Percentiles rank a stretch among this genome's conserved stretches.
phyloP scores from a whole-genome alignment of 2,888 invertebrate genomes.

The Branchellion lobata region DNA sequence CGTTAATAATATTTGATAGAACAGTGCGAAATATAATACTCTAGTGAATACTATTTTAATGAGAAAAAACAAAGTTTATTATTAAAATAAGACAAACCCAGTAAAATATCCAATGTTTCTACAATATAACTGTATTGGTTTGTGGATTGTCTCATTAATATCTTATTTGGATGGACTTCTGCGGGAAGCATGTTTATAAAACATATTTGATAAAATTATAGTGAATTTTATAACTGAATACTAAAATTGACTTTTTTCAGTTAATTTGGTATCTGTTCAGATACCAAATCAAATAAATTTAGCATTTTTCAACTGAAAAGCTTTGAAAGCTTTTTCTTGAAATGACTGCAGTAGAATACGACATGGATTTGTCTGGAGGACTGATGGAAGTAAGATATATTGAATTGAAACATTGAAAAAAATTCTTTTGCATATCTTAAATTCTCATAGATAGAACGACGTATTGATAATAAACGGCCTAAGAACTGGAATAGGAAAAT shows the following conservation, averaged over 20 bases:
- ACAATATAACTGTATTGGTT: background rate
- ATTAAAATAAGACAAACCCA: background rate
- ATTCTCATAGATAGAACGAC: background rate
- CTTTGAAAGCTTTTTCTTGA: background rate
- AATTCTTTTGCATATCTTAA: background rate
- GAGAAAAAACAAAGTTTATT: too few species aligned
- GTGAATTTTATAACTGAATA: background rate
- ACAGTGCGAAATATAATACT: too few species aligned
- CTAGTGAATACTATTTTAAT: too few species aligned
- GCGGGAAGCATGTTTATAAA: background rate
- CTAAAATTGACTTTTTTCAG: background rate
- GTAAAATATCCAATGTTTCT: constrained; percentile 7
- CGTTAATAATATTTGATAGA: too few species aligned
- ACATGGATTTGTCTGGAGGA: constrained; percentile 76
- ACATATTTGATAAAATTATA: background rate
- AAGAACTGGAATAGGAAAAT: too few species aligned
- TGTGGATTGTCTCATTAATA: background rate
- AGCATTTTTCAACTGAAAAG: background rate
- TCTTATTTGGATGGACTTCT: background rate
- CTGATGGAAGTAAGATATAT: constrained; percentile 77
- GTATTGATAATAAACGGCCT: background rate
- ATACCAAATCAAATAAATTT: constrained; percentile 3
- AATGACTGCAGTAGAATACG: constrained; percentile 62
- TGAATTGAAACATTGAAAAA: background rate
- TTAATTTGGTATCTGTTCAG: background rate